These are phyloP conservation scores for Campylomormyrus numenius DNA, from an alignment of 2,113 vertebrate genomes.

Conservation along the genomic window DNA sequence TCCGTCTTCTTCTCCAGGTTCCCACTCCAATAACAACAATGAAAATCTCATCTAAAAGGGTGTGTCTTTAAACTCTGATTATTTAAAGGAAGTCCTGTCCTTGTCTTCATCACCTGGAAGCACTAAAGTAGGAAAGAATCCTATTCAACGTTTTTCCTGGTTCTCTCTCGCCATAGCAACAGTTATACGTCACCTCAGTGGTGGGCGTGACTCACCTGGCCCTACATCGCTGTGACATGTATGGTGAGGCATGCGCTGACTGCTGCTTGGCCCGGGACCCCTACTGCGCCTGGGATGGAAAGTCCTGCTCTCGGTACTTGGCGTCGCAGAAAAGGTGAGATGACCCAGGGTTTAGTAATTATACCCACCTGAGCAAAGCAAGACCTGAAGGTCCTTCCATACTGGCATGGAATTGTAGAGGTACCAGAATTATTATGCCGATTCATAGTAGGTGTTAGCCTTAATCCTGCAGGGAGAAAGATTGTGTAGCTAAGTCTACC, in stretches of 20 bases:
- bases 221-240: slow-evolving; percentile 87
- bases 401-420: background rate
- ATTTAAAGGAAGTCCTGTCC: background rate
- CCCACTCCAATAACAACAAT: slow-evolving; percentile 84
- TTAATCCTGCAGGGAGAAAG: background rate
- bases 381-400: background rate
- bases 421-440: background rate
- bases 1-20: slow-evolving; percentile 57
- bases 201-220: slow-evolving; percentile 88
- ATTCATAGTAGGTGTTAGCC: background rate
- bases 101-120: background rate
- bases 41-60: slow-evolving; percentile 96
- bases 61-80: slow-evolving; percentile 41
- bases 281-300: slow-evolving; percentile 96
- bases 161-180: slow-evolving; percentile 72
- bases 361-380: background rate
- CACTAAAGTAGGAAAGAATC: background rate
- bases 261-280: slow-evolving; percentile 95
- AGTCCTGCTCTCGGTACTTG: slow-evolving; percentile 88
- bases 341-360: background rate
- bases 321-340: slow-evolving; percentile 87
- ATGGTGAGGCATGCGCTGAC: slow-evolving; percentile 88
- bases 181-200: slow-evolving; percentile 82
- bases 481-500: background rate
- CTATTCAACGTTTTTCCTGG: background rate